These are phyloP conservation scores for Urocynchramus pylzowi DNA, from an alignment of 2,113 vertebrate genomes.

Conservation along the genomic window DNA sequence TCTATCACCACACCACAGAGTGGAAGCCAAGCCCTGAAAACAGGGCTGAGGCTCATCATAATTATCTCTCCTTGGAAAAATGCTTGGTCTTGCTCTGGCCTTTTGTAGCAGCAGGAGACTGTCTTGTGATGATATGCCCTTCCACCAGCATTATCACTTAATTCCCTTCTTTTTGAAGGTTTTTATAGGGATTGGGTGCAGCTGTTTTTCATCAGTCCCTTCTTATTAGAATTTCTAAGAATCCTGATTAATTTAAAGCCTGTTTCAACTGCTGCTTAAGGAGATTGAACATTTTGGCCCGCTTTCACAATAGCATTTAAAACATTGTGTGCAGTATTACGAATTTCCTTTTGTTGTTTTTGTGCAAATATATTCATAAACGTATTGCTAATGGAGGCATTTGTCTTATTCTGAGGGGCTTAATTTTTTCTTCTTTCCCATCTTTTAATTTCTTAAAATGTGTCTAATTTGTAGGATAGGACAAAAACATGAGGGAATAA, in stretches of 20 bases:
- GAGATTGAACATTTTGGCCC: not conserved
- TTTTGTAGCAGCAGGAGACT: slow-evolving; percentile 26
- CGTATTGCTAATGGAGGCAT: not conserved
- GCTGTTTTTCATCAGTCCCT: slow-evolving; percentile 27
- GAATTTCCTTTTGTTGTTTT: not conserved
- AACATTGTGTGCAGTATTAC: not conserved
- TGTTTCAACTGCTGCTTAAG: slow-evolving; percentile 45
- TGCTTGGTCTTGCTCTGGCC: not conserved
- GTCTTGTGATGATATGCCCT: not conserved
- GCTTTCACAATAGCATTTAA: not conserved
- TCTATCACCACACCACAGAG: not conserved
- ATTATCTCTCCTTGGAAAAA: not conserved
- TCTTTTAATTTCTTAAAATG: not conserved
- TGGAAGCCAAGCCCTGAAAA: not conserved
- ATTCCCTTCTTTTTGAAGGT: slow-evolving; percentile 40
- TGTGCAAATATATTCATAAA: not conserved
- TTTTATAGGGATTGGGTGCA: slow-evolving; percentile 6
- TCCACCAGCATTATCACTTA: slow-evolving; percentile 25
- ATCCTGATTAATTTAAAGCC: slow-evolving; percentile 58
- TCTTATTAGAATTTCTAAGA: slow-evolving; percentile 57
- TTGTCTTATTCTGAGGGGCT: not conserved
- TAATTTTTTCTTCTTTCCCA: not conserved
- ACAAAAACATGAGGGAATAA: not conserved
- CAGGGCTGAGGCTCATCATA: not conserved
- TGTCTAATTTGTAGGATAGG: not conserved